phyloP scores from a whole-genome alignment of 2,797 vertebrate genomes.

The Muraenolepis orangiensis region DNA sequence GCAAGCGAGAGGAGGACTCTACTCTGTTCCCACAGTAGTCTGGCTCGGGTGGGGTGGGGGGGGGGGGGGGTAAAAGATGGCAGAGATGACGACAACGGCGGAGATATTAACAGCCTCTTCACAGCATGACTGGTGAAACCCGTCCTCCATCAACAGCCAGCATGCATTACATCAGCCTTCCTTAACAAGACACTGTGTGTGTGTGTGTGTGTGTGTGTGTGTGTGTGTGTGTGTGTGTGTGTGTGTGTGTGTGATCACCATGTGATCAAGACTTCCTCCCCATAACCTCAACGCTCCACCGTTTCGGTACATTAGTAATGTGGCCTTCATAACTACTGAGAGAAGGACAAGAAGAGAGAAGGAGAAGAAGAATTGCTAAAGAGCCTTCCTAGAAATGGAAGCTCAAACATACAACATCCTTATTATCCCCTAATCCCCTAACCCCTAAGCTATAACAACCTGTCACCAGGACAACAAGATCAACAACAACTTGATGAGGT shows the following conservation, averaged over 20 bases:
- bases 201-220: not conserved
- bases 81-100: conserved; percentile 19
- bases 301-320: not conserved
- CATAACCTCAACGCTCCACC: not conserved
- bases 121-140: not conserved
- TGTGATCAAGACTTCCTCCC: not conserved
- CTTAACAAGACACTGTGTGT: not conserved
- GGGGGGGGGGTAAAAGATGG: conserved; percentile 49
- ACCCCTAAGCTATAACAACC: not conserved
- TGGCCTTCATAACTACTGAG: not conserved
- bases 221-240: not conserved
- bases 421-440: not conserved
- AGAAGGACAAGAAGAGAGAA: too few relatives aligned
- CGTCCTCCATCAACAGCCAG: not conserved
- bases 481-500: not conserved
- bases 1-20: conserved; percentile 64
- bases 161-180: not conserved
- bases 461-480: not conserved
- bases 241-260: not conserved
- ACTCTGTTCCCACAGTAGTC: conserved; percentile 58
- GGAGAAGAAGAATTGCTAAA: not conserved
- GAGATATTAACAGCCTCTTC: not conserved
- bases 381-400: not conserved
- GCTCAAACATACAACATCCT: not conserved
- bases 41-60: conserved; percentile 25